phyloP scores from a whole-genome alignment of 1,140 invertebrate genomes.

The Eueides isabella region DNA sequence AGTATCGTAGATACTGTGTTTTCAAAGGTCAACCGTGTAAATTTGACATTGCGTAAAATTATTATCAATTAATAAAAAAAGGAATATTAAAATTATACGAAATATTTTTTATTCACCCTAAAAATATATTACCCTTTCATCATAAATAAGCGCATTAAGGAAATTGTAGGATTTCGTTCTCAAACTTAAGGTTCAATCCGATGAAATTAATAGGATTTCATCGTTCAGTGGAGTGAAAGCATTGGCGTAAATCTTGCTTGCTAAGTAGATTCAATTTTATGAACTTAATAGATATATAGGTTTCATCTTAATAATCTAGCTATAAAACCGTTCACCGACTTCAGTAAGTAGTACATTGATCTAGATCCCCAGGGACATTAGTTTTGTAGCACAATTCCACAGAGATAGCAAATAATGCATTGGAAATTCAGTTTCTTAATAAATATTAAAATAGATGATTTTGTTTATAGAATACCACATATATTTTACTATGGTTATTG shows the following conservation, averaged over 20 bases:
- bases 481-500: not conserved
- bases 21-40: no score
- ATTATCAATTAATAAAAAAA: no score
- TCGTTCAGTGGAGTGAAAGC: constrained; percentile 2
- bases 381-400: constrained; percentile 1
- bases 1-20: no score
- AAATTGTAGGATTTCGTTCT: constrained; percentile 1
- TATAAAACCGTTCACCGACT: not conserved
- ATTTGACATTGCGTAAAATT: no score
- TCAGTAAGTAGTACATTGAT: not conserved
- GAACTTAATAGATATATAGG: not conserved
- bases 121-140: no score
- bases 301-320: not conserved
- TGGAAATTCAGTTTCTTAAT: constrained; percentile 1
- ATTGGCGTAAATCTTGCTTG: not conserved
- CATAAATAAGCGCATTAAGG: not conserved
- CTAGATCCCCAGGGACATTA: not conserved
- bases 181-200: not conserved
- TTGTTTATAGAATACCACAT: not conserved
- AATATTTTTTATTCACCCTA: no score
- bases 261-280: not conserved
- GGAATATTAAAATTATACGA: no score
- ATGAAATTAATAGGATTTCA: constrained; percentile 6
- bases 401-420: constrained; percentile 2
- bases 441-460: not conserved